Base-by-base conservation (phyloP, 2,113 vertebrate genomes). In the Thunnus maccoyii region DNA sequence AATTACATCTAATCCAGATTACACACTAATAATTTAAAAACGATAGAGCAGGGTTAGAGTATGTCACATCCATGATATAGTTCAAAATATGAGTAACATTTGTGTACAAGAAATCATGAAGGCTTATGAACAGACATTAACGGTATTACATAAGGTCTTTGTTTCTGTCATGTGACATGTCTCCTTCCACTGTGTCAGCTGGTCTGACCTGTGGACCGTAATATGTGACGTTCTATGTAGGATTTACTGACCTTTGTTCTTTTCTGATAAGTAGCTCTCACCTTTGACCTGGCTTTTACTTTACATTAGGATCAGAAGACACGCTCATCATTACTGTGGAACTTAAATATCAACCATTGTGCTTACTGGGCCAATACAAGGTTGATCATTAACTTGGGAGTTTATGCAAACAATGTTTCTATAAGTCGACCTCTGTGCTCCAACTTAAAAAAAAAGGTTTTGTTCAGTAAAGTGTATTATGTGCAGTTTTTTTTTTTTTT, bases 1-100 rank as follows among this genome's bases (percentile, higher is more conserved):
- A 58, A 73, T 56, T 30, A 67, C 30, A 81, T 64, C 60, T 90
- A 90, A 93, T 91, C 91, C 87, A 77, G 86, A 87, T 91, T 88
- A 87, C 5, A 61, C 46, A 56, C 15, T 64, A 85, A 75, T 82
- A 60, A 57, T 73, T 72, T 76, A 15, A 71, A 88, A 77, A 66
- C 84, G 15, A 52, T 51, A 51, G 84, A 30, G 13, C 30, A 46
- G 27, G 36, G 36, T 10, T 41, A 41, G 9, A 41, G 36, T 41
- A 51, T 73, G 61, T 78, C 13, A 50, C 11, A 20, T 63, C 25
- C 63, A 46, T 65, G 16, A 44, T 60, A 72, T 44, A 12, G 47
- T 76, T 52, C 3, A 25, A 44, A 73, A 32, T 48, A 71, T 76
- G 16, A 50, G 3, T 20, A 48, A 12, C 2, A 13, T 1, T 55